phyloP scores from a whole-genome alignment of 2,888 invertebrate species.

The Rapana venosa region DNA sequence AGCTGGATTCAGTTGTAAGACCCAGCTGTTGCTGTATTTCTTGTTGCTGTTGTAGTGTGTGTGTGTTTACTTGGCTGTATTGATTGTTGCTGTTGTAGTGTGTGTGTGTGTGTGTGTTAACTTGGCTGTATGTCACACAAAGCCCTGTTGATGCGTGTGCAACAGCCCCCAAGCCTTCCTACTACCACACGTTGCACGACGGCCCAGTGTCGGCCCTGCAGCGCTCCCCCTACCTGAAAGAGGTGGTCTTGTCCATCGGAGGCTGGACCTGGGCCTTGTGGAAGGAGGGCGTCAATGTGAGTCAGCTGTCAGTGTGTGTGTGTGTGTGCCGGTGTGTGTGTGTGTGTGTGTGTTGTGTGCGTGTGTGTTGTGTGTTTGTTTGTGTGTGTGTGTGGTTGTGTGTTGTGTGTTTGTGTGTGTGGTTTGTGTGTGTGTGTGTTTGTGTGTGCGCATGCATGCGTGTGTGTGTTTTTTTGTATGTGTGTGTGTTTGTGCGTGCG shows the following conservation, averaged over 20 bases:
- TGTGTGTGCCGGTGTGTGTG: too few species aligned
- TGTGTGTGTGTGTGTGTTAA: background rate
- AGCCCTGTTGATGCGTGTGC: background rate
- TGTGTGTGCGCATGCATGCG: too few species aligned
- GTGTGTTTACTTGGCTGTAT: too few species aligned
- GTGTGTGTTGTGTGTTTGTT: too few species aligned
- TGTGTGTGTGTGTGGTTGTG: too few species aligned
- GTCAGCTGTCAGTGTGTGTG: conserved; percentile 46
- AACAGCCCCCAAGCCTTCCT: conserved; percentile 77
- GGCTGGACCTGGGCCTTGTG: conserved; percentile 87
- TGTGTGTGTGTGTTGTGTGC: too few species aligned
- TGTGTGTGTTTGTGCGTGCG: too few species aligned
- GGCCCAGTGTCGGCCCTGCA: conserved; percentile 75
- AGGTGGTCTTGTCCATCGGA: conserved; percentile 86
- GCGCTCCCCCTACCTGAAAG: conserved; percentile 82
- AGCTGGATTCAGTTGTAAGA: too few species aligned
- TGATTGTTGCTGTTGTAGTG: background rate
- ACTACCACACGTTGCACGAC: conserved; percentile 75
- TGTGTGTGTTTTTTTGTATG: too few species aligned
- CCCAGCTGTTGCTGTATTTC: too few species aligned
- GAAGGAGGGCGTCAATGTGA: conserved; percentile 83
- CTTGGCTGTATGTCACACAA: background rate
- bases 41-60: too few species aligned
- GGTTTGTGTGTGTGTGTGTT: background rate
- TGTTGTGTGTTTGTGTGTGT: too few species aligned